Evolutionary conservation across 1,140 invertebrate genomes (phyloP).

Genomic region (Drosophila serrata): DNA sequence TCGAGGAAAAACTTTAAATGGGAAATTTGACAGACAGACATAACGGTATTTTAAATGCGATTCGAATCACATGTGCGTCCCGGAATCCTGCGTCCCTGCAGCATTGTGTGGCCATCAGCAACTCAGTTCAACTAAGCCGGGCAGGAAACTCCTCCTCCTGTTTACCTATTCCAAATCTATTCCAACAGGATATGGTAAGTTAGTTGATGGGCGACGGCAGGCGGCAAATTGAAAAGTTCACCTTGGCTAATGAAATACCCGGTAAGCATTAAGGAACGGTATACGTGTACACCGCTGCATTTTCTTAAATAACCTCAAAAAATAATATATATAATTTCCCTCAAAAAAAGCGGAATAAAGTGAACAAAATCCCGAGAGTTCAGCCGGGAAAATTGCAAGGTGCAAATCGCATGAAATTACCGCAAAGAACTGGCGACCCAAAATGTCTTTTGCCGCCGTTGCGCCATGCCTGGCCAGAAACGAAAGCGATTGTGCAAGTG

Average conservation of each 20-base stretch:
- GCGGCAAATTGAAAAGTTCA: slow-evolving; percentile 50
- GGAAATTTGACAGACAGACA: slow-evolving; percentile 74
- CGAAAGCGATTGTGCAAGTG: slow-evolving; percentile 66
- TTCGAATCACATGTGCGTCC: slow-evolving; percentile 37
- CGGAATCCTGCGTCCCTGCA: slow-evolving; percentile 3
- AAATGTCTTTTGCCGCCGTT: slow-evolving; percentile 46
- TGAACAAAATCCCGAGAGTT: slow-evolving; percentile 29
- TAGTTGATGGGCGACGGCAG: background rate
- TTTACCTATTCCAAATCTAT: slow-evolving; percentile 11
- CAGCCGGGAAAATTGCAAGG: slow-evolving; percentile 57
- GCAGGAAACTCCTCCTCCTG: background rate
- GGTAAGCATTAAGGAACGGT: slow-evolving; percentile 19
- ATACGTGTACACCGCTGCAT: slow-evolving; percentile 15
- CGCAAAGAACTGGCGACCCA: slow-evolving; percentile 62
- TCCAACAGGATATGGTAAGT: background rate
- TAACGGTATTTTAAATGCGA: slow-evolving; percentile 79
- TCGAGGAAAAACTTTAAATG: slow-evolving; percentile 75
- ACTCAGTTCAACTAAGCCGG: slow-evolving; percentile 7
- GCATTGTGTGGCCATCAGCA: slow-evolving; percentile 34
- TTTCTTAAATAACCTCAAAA: slow-evolving; percentile 50
- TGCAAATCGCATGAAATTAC: slow-evolving; percentile 81
- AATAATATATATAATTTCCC: slow-evolving; percentile 41
- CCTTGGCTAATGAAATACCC: slow-evolving; percentile 42
- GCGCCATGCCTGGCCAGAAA: slow-evolving; percentile 22
- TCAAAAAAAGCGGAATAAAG: slow-evolving; percentile 10